Percentiles rank a stretch among this genome's conserved stretches.
These are phyloP conservation scores for Romanogobio albipinnatus DNA, from an alignment of 2,113 vertebrate species.

Conservation along the genomic window DNA sequence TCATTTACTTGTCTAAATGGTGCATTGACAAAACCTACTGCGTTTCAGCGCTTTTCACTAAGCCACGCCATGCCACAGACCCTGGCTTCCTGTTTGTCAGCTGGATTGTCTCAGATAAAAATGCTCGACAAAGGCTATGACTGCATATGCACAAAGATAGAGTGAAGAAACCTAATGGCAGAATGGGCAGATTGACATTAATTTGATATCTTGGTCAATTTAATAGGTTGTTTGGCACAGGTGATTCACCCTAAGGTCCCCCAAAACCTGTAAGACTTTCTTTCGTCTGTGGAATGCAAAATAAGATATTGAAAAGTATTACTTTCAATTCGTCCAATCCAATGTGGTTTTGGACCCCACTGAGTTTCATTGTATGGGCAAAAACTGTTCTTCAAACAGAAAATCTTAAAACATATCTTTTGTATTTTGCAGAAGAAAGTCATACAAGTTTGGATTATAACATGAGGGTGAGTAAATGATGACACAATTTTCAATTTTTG, in stretches of 20 bases:
- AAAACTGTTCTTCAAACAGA: no score
- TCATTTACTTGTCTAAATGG: conserved; percentile 19
- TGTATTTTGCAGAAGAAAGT: no score
- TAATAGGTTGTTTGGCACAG: not conserved
- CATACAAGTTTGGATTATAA: not conserved
- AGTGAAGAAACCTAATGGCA: not conserved
- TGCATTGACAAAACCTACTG: not conserved
- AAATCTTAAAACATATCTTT: no score
- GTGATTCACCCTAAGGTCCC: not conserved
- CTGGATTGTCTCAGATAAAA: conserved; percentile 65
- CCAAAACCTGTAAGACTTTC: not conserved
- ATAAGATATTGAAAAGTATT: not conserved
- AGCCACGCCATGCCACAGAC: conserved; percentile 59
- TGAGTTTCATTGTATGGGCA: no score
- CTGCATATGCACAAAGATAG: not conserved
- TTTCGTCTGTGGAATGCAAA: not conserved
- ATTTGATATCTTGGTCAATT: conserved; percentile 13
- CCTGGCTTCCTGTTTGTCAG: conserved; percentile 71
- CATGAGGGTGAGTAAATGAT: not conserved
- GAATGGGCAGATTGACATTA: conserved; percentile 1
- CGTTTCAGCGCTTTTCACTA: conserved; percentile 16
- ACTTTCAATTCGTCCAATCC: not conserved
- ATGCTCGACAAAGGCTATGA: conserved; percentile 50
- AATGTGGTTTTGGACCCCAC: no score
- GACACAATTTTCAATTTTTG: not conserved